Conservation (phyloP, 2,797 vertebrate genomes). For the Botia almorhae region DNA sequence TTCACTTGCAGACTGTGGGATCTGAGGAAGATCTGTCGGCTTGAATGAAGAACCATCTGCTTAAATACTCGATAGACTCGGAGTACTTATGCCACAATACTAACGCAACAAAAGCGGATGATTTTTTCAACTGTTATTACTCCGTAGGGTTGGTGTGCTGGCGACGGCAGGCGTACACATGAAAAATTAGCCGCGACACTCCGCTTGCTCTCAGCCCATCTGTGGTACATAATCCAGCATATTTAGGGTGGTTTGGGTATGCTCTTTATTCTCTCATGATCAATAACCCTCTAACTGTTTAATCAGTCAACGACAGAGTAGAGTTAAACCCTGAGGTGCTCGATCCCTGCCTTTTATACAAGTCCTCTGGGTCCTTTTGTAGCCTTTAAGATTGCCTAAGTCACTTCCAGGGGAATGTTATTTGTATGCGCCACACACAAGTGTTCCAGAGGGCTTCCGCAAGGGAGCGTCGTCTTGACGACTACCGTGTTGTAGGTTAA, state of each 20-base stretch:
- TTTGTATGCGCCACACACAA: slow-evolving; percentile 77
- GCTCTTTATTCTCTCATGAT: slow-evolving; percentile 72
- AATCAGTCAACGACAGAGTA: slow-evolving; percentile 81
- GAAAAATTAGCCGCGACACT: slow-evolving; percentile 34
- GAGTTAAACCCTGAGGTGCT: slow-evolving; percentile 78
- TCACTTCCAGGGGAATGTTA: slow-evolving; percentile 69
- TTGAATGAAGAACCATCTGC: slow-evolving; percentile 58
- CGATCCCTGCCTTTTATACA: slow-evolving; percentile 76
- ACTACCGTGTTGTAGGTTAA: slow-evolving; percentile 21
- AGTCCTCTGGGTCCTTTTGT: slow-evolving; percentile 74
- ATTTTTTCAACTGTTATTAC: slow-evolving; percentile 30
- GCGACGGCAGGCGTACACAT: slow-evolving; percentile 38
- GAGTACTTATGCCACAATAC: slow-evolving; percentile 26
- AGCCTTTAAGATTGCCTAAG: slow-evolving; percentile 73
- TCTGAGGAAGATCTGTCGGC: slow-evolving; percentile 48
- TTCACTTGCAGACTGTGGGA: slow-evolving; percentile 25
- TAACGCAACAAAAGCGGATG: slow-evolving; percentile 28
- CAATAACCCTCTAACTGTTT: slow-evolving; percentile 78
- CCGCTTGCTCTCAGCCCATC: slow-evolving; percentile 41
- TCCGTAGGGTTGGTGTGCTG: slow-evolving; percentile 39
- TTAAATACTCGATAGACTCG: slow-evolving; percentile 39
- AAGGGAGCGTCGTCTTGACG: slow-evolving; percentile 72
- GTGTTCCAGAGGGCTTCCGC: slow-evolving; percentile 76
- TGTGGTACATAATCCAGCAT: slow-evolving; percentile 44
- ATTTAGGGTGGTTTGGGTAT: slow-evolving; percentile 70